Evolutionary conservation across 2,797 vertebrate genomes (phyloP).

Genomic region (Coranthus polyacanthus): DNA sequence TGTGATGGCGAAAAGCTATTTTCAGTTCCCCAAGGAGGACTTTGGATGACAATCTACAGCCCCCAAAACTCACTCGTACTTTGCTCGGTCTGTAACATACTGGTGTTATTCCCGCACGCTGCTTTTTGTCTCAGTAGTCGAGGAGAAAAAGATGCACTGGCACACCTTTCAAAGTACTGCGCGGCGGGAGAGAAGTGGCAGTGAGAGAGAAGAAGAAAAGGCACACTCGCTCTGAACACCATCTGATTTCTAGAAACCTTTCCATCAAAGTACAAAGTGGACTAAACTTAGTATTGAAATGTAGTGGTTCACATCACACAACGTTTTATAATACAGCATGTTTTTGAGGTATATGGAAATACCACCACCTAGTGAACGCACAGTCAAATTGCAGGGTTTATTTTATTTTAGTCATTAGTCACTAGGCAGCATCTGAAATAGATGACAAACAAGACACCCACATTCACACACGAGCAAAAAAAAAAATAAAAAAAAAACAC

Average conservation of each 20-base stretch:
- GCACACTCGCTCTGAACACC: not conserved
- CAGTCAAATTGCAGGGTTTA: conserved; percentile 27
- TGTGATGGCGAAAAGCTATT: no score
- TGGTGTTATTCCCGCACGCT: no score
- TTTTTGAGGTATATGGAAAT: conserved; percentile 31
- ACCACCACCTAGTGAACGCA: conserved; percentile 64
- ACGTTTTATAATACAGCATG: not conserved
- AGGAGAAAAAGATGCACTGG: not conserved
- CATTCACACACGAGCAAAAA: not conserved
- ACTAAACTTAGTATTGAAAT: no score
- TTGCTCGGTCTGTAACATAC: no score
- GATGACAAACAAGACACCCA: not conserved
- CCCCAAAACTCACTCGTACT: no score
- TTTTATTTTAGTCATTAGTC: not conserved
- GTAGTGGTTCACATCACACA: not conserved
- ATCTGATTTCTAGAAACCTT: not conserved
- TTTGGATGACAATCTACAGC: no score
- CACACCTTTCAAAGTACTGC: not conserved
- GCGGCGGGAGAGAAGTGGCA: not conserved
- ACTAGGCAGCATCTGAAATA: not conserved
- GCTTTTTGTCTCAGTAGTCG: no score
- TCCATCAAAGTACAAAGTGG: no score
- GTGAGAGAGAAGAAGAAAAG: not conserved
- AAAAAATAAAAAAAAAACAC: not conserved
- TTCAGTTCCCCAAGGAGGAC: no score